A percentile compares a stretch with the other conserved stretches of the same genome.
phyloP scores from a whole-genome alignment of 2,113 vertebrate species.

The Elgaria multicarinata region DNA sequence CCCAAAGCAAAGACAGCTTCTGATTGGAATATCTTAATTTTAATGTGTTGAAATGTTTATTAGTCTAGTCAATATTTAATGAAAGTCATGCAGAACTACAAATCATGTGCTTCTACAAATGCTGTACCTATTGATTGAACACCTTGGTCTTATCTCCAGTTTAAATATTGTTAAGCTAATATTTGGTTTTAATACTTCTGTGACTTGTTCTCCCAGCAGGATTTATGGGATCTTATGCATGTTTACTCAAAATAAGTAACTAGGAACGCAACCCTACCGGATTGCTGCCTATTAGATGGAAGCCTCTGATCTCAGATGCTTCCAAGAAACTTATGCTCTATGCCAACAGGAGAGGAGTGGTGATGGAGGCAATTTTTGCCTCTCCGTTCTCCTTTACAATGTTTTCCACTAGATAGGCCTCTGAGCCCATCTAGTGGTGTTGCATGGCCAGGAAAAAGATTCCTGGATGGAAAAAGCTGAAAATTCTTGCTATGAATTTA shows the following conservation, averaged over 20 bases:
- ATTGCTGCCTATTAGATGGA: too few species aligned
- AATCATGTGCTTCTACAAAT: neutral
- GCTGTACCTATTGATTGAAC: neutral
- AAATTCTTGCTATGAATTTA: neutral
- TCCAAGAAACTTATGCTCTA: too few species aligned
- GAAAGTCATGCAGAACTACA: neutral
- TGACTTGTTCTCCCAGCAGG: neutral
- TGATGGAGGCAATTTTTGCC: too few species aligned
- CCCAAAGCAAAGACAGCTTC: neutral
- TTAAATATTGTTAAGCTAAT: neutral
- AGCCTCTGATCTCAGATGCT: too few species aligned
- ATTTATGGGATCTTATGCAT: neutral
- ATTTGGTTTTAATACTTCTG: neutral
- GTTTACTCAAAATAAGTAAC: neutral
- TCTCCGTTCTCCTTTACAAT: too few species aligned
- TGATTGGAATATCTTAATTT: neutral
- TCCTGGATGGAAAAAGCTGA: neutral
- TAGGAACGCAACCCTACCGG: too few species aligned
- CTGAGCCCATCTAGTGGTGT: too few species aligned
- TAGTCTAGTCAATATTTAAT: neutral
- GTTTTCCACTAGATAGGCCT: too few species aligned
- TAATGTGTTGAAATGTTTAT: neutral
- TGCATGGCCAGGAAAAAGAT: too few species aligned
- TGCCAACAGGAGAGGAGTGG: too few species aligned
- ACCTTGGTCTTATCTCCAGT: neutral